These are phyloP conservation scores for Sebastolobus altivelis DNA, from an alignment of 2,797 vertebrate genomes.

Conservation along the genomic window DNA sequence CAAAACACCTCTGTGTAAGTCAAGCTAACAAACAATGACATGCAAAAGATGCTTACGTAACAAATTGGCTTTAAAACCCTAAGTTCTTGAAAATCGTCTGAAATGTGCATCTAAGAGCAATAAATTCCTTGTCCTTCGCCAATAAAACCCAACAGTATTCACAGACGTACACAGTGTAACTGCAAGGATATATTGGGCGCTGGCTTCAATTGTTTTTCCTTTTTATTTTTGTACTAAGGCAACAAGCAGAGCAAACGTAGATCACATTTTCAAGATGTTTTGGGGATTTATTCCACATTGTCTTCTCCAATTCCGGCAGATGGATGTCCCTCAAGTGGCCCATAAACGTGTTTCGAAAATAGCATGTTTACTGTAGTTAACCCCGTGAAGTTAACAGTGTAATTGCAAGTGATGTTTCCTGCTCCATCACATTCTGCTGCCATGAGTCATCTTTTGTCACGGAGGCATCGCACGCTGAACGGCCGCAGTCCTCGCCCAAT, in stretches of 20 bases:
- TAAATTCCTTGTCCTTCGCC: background rate
- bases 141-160: background rate
- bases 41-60: constrained; percentile 28
- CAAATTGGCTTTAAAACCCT: constrained; percentile 1
- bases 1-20: constrained; percentile 26
- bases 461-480: constrained; percentile 38
- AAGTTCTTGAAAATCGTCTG: constrained; percentile 13
- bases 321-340: constrained; percentile 64
- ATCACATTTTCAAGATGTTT: constrained; percentile 59
- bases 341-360: constrained; percentile 69
- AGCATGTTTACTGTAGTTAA: constrained; percentile 69
- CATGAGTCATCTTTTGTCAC: constrained; percentile 58
- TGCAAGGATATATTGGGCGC: constrained; percentile 12
- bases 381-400: constrained; percentile 38
- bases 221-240: constrained; percentile 50
- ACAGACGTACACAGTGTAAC: background rate
- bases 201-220: constrained; percentile 42
- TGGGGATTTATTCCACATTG: constrained; percentile 47
- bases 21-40: constrained; percentile 31
- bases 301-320: constrained; percentile 58
- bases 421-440: constrained; percentile 58
- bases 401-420: constrained; percentile 57
- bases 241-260: constrained; percentile 51
- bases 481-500: background rate
- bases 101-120: background rate